Evolutionary conservation across 2,888 invertebrate genomes (phyloP).

Genomic region (Crioceris asparagi): DNA sequence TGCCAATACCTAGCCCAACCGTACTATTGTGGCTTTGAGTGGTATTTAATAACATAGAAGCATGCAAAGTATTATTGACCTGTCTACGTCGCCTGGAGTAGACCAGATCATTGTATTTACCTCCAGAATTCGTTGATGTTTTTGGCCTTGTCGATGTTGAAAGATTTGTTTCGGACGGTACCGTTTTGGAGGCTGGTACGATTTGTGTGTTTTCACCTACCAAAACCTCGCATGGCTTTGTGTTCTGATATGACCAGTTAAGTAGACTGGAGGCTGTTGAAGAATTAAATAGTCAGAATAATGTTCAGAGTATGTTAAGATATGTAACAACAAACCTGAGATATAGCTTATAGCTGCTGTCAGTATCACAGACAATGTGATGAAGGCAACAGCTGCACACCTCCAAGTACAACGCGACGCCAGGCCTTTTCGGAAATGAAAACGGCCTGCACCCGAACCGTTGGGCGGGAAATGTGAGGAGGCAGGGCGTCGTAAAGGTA

Average conservation of each 20-base stretch:
- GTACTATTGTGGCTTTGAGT: constrained; percentile 23
- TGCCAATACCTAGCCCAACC: constrained; percentile 26
- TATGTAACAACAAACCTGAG: constrained; percentile 54
- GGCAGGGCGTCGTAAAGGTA: constrained; percentile 55
- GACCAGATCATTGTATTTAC: constrained; percentile 39
- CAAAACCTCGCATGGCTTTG: constrained; percentile 74
- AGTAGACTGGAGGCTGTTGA: constrained; percentile 66
- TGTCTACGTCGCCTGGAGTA: constrained; percentile 61
- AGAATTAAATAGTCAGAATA: background rate
- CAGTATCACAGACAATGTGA: constrained; percentile 72
- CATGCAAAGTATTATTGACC: constrained; percentile 36
- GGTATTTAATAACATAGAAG: constrained; percentile 29
- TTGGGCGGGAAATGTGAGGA: constrained; percentile 63
- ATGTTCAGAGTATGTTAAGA: background rate
- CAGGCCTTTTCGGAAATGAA: constrained; percentile 80
- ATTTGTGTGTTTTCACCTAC: constrained; percentile 68
- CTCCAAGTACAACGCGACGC: constrained; percentile 85
- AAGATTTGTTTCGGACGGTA: constrained; percentile 56
- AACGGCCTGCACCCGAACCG: constrained; percentile 62
- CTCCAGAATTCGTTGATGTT: constrained; percentile 44
- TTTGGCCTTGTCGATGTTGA: constrained; percentile 55
- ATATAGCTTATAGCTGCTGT: constrained; percentile 77
- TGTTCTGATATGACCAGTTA: constrained; percentile 75
- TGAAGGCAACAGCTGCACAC: constrained; percentile 80
- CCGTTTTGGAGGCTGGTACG: constrained; percentile 53